phyloP scores from a whole-genome alignment of 2,797 vertebrate genomes.

The Lophotriccus pileatus region DNA sequence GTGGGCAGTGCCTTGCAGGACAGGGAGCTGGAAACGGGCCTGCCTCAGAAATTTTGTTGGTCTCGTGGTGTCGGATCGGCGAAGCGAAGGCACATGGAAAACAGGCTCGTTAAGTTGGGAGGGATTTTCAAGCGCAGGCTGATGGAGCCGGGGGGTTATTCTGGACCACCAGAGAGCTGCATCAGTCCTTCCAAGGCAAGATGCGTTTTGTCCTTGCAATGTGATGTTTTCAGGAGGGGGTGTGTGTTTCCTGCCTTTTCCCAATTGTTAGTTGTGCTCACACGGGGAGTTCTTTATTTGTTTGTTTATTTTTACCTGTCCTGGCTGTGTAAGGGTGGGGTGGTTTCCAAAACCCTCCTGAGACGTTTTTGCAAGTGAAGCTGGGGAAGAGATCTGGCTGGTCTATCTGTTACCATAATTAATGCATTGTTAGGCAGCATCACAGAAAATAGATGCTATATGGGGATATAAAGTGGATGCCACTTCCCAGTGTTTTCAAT shows the following conservation, averaged over 20 bases:
- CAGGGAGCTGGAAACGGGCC: background rate
- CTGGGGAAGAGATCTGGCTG: background rate
- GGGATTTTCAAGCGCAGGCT: background rate
- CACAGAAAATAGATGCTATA: background rate
- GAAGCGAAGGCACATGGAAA: constrained; percentile 9
- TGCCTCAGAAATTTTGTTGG: background rate
- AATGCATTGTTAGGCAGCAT: background rate
- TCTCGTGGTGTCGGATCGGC: background rate
- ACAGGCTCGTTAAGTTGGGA: background rate
- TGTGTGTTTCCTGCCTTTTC: background rate
- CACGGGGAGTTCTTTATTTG: no score
- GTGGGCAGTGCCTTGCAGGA: constrained; percentile 17
- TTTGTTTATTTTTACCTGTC: background rate
- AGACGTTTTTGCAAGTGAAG: background rate
- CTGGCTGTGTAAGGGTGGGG: background rate
- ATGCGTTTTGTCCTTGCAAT: background rate
- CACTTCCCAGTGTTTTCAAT: background rate
- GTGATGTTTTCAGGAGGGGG: background rate
- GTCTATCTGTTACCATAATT: background rate
- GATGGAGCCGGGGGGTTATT: background rate
- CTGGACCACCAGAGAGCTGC: background rate
- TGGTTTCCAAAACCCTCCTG: background rate
- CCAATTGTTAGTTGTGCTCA: background rate
- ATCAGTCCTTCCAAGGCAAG: background rate
- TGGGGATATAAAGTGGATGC: background rate